These are phyloP conservation scores for Cyclura pinguis DNA, from an alignment of 2,797 vertebrate species.

Conservation along the genomic window DNA sequence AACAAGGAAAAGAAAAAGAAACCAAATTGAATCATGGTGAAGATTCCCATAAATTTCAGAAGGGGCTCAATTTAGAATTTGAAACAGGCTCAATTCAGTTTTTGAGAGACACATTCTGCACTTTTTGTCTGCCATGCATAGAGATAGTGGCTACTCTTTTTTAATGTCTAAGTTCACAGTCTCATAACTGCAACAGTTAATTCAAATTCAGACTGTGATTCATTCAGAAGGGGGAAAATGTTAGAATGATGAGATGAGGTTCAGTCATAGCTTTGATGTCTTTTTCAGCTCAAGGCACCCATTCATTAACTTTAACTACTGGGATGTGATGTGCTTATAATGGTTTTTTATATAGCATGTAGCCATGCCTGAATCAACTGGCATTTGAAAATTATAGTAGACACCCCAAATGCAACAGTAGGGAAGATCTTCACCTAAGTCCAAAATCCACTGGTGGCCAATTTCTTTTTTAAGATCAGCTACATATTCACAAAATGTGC, in stretches of 20 bases:
- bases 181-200: constrained; percentile 6
- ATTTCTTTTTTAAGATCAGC: too few relatives aligned
- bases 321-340: not conserved
- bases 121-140: not conserved
- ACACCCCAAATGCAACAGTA: not conserved
- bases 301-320: not conserved
- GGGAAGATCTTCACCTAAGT: not conserved
- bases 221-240: not conserved
- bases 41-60: not conserved
- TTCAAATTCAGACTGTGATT: constrained; percentile 11
- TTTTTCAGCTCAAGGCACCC: constrained; percentile 3
- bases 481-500: too few relatives aligned
- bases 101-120: not conserved
- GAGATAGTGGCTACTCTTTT: not conserved
- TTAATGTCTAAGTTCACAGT: not conserved
- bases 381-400: not conserved
- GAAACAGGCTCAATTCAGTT: not conserved
- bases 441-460: not conserved
- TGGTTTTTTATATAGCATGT: not conserved
- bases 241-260: constrained; percentile 16
- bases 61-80: not conserved
- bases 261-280: not conserved
- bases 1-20: not conserved
- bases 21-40: not conserved
- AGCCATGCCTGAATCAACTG: not conserved